These are phyloP conservation scores for Neodiprion virginianus DNA, from an alignment of 1,140 invertebrate species.

Conservation along the genomic window DNA sequence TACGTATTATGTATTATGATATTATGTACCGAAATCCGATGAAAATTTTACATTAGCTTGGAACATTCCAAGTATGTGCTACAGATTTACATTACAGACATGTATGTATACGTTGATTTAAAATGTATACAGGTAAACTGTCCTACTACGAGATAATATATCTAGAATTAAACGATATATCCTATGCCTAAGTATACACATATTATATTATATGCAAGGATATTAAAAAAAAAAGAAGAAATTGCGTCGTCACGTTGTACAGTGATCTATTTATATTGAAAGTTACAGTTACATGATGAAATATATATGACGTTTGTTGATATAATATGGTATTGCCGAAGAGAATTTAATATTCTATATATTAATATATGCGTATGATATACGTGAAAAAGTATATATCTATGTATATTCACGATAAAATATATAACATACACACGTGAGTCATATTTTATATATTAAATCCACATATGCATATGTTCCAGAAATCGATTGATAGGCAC, in stretches of 20 bases:
- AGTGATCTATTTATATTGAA: not conserved
- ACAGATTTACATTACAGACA: too few species aligned
- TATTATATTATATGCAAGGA: not conserved
- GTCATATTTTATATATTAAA: too few species aligned
- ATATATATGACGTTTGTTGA: not conserved
- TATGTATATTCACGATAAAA: too few species aligned
- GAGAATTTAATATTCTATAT: not conserved
- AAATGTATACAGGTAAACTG: not conserved
- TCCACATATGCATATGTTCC: too few species aligned
- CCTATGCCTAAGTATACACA: not conserved
- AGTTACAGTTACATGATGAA: not conserved
- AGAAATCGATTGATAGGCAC: too few species aligned
- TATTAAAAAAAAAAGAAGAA: not conserved
- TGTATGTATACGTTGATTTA: too few species aligned
- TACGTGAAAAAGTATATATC: not conserved
- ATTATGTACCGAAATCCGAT: too few species aligned
- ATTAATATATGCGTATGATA: not conserved
- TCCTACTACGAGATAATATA: constrained; percentile 5
- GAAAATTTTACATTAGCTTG: too few species aligned
- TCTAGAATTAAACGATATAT: not conserved
- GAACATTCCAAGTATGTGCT: too few species aligned
- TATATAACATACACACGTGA: too few species aligned
- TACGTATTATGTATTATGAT: too few species aligned
- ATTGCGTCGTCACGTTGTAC: not conserved
- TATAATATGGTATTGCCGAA: not conserved